Percentiles rank a stretch among this genome's conserved stretches.
These are phyloP conservation scores for Trachymyrmex cornetzi DNA, from an alignment of 1,140 invertebrate species.

Conservation along the genomic window DNA sequence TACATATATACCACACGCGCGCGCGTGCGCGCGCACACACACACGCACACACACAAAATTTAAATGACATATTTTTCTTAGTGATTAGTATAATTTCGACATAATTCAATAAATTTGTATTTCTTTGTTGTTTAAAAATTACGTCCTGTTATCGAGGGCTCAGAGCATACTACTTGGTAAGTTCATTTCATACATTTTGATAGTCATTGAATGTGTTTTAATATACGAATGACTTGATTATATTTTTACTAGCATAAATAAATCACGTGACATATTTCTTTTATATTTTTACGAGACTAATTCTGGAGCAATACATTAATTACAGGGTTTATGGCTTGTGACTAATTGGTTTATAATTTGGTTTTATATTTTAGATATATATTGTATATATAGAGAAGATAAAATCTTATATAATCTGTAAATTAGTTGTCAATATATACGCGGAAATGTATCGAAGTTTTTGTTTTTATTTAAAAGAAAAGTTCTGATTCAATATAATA, in stretches of 20 bases:
- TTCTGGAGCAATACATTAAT: conserved; percentile 60
- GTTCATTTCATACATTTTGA: conserved; percentile 80
- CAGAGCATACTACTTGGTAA: conserved; percentile 82
- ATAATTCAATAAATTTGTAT: conserved; percentile 76
- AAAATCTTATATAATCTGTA: conserved; percentile 26
- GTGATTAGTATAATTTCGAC: conserved; percentile 46
- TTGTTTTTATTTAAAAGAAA: not conserved
- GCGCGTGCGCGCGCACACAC: too few species aligned
- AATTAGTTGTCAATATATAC: not conserved
- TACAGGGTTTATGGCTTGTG: conserved; percentile 72
- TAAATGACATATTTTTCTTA: conserved; percentile 22
- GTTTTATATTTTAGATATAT: conserved; percentile 27
- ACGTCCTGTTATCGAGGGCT: conserved; percentile 83
- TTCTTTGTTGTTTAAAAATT: conserved; percentile 84
- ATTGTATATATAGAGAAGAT: conserved; percentile 20
- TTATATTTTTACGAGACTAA: conserved; percentile 66
- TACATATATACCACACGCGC: too few species aligned
- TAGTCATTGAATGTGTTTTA: conserved; percentile 74
- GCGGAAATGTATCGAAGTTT: not conserved
- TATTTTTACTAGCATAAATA: conserved; percentile 68
- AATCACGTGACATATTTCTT: conserved; percentile 57
- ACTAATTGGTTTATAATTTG: conserved; percentile 69
- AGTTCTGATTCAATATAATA: conserved; percentile 22
- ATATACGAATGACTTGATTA: conserved; percentile 50
- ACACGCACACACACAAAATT: too few species aligned